A percentile compares a stretch with the other conserved stretches of the same genome.
Evolutionary conservation across 2,888 invertebrate species (phyloP).

Genomic region (Dysmachus trigonus): DNA sequence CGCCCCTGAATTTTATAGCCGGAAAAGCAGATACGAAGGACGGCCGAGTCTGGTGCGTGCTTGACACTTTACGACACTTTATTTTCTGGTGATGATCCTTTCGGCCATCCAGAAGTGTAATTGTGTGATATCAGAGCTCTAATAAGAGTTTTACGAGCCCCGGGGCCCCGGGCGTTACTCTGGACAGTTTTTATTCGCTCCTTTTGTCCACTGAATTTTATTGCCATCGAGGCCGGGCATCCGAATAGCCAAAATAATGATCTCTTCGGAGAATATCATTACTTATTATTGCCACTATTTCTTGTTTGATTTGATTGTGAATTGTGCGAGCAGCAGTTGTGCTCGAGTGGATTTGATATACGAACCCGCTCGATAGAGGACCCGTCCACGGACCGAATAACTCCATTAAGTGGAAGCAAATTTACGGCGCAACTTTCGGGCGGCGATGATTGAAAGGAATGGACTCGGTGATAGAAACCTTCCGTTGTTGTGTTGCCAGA

Average conservation of each 20-base stretch:
- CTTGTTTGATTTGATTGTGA: conserved; percentile 33
- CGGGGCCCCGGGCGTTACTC: background rate
- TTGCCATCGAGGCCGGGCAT: conserved; percentile 22
- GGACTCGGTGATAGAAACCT: background rate
- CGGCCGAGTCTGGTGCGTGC: conserved; percentile 47
- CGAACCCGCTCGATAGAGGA: background rate
- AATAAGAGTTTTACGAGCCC: conserved; percentile 48
- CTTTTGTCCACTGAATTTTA: conserved; percentile 43
- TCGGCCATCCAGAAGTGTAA: conserved; percentile 46
- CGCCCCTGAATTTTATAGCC: conserved; percentile 43
- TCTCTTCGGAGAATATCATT: conserved; percentile 40
- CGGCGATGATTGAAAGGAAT: background rate
- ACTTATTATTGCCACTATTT: conserved; percentile 42
- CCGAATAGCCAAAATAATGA: conserved; percentile 33
- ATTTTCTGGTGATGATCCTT: conserved; percentile 48
- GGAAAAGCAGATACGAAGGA: conserved; percentile 42
- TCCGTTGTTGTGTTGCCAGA: background rate
- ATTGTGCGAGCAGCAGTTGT: conserved; percentile 5
- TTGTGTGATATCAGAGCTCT: conserved; percentile 48
- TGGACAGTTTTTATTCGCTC: conserved; percentile 31
- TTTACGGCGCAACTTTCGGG: conserved; percentile 8
- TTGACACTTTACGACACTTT: conserved; percentile 51
- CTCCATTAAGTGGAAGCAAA: conserved; percentile 9
- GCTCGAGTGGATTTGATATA: conserved; percentile 3
- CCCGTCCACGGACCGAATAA: background rate